A percentile compares a stretch with the other conserved stretches of the same genome.
Evolutionary conservation across 2,888 invertebrate genomes (phyloP).

Genomic region (Epistrophe grossulariae): DNA sequence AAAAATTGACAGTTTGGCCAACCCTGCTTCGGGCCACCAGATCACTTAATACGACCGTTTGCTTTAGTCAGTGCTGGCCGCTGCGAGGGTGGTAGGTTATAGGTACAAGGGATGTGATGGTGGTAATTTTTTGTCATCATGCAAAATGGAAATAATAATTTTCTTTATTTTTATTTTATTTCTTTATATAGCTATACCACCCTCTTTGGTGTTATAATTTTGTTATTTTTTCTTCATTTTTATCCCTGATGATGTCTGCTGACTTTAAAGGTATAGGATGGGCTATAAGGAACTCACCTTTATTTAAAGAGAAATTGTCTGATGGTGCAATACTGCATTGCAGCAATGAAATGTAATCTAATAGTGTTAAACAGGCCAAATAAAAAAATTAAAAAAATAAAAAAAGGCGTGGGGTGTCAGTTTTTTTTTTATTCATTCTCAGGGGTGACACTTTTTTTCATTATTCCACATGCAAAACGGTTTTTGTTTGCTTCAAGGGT

Average conservation of each 20-base stretch:
- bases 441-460: slow-evolving; percentile 53
- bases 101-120: slow-evolving; percentile 7
- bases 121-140: slow-evolving; percentile 74
- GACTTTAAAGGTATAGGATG: slow-evolving; percentile 44
- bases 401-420: slow-evolving; percentile 54
- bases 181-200: slow-evolving; percentile 23
- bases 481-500: slow-evolving; percentile 35
- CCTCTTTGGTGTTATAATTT: background rate
- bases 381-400: slow-evolving; percentile 33
- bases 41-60: background rate
- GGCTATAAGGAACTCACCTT: slow-evolving; percentile 61
- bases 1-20: too few relatives aligned
- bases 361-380: slow-evolving; percentile 64
- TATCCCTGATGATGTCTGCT: slow-evolving; percentile 43
- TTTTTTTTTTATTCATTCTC: slow-evolving; percentile 35
- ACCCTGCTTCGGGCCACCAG: background rate
- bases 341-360: slow-evolving; percentile 63
- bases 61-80: background rate
- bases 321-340: slow-evolving; percentile 61
- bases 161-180: slow-evolving; percentile 73
- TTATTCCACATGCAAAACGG: slow-evolving; percentile 31
- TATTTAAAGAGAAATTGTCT: slow-evolving; percentile 64
- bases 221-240: slow-evolving; percentile 11
- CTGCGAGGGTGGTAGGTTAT: background rate
- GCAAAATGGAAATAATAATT: slow-evolving; percentile 75